Evolutionary conservation across 2,113 vertebrate species (phyloP).

Genomic region (Mus musculus): GRCm39 chr2:99335001-99335500

Average conservation of each 20-base stretch:
- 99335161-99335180: background rate
- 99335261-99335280: constrained; percentile 37
- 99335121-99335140: background rate
- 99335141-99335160: background rate
- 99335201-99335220: background rate
- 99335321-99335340: background rate
- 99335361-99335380: background rate
- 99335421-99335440: constrained; percentile 28
- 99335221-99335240: background rate
- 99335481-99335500: background rate
- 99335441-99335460: background rate
- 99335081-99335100: constrained; percentile 24
- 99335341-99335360: constrained; percentile 16
- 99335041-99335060: constrained; percentile 51
- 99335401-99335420: constrained; percentile 43
- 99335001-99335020: constrained; percentile 60
- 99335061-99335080: constrained; percentile 60
- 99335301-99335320: constrained; percentile 40
- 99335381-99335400: background rate
- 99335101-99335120: constrained; percentile 7
- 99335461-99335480: background rate
- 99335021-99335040: constrained; percentile 58
- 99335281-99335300: constrained; percentile 37
- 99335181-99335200: background rate
- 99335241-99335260: background rate